These are phyloP conservation scores for Pteronotus mesoamericanus DNA, from an alignment of 2,797 vertebrate genomes.

Conservation along the genomic window DNA sequence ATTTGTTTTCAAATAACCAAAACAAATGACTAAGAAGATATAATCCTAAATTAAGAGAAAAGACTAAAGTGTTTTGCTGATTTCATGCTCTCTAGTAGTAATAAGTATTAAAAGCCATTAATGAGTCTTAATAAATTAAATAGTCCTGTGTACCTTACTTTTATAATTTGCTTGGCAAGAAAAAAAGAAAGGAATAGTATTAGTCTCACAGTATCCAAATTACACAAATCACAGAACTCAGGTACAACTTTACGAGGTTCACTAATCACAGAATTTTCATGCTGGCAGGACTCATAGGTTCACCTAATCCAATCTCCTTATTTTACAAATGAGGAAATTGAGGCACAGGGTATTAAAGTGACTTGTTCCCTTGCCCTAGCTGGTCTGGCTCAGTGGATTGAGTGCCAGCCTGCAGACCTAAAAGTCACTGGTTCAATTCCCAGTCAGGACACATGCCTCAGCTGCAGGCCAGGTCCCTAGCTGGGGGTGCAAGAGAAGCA, in stretches of 20 bases:
- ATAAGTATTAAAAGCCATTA: conserved; percentile 13
- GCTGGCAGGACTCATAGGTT: not conserved
- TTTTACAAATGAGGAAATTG: not conserved
- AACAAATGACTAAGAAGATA: not conserved
- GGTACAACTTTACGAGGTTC: not conserved
- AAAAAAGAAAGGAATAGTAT: not conserved
- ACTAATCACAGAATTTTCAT: not conserved
- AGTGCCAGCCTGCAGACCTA: not conserved
- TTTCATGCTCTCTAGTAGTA: not conserved
- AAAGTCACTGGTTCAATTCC: not conserved
- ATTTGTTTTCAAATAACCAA: not conserved
- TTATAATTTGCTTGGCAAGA: conserved; percentile 22
- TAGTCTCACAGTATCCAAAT: not conserved
- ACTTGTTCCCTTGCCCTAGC: not conserved
- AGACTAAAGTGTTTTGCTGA: not conserved
- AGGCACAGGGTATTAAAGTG: not conserved
- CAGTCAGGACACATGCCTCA: not conserved
- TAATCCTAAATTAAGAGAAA: not conserved
- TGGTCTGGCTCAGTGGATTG: not conserved
- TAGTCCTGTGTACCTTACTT: not conserved
- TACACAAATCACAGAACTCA: not conserved
- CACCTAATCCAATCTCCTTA: not conserved
- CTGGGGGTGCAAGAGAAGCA: not conserved
- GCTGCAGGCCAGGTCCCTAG: not conserved
- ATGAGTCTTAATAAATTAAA: conserved; percentile 1